Evolutionary conservation across 1,140 invertebrate genomes (phyloP).

Genomic region (Pseudobourletiella spinata): DNA sequence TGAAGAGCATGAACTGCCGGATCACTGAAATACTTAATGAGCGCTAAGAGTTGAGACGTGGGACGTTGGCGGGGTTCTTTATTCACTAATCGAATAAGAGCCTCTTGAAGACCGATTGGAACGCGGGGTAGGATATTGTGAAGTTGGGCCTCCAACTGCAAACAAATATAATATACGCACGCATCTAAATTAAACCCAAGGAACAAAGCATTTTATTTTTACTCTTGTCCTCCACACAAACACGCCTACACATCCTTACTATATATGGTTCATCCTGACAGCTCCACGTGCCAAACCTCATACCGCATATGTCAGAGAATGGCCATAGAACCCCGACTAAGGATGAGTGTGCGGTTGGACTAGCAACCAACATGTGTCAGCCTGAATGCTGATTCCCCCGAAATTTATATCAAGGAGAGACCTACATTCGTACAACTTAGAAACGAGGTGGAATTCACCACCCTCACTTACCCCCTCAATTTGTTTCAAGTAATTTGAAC

Average conservation of each 20-base stretch:
- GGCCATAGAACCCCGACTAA: too few relatives aligned
- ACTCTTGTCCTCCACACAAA: too few relatives aligned
- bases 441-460: not conserved
- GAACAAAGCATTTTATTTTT: too few relatives aligned
- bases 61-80: slow-evolving; percentile 18
- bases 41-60: slow-evolving; percentile 29
- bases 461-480: slow-evolving; percentile 70
- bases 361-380: too few relatives aligned
- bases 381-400: too few relatives aligned
- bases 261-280: too few relatives aligned
- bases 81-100: slow-evolving; percentile 20
- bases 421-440: too few relatives aligned
- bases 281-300: too few relatives aligned
- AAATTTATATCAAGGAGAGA: too few relatives aligned
- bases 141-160: slow-evolving; percentile 16
- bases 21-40: slow-evolving; percentile 36
- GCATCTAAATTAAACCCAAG: not conserved
- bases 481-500: slow-evolving; percentile 77
- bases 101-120: slow-evolving; percentile 31
- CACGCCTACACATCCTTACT: too few relatives aligned
- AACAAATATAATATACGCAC: not conserved
- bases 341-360: too few relatives aligned
- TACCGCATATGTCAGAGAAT: too few relatives aligned
- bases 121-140: slow-evolving; percentile 17
- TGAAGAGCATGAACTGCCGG: slow-evolving; percentile 29